phyloP scores from a whole-genome alignment of 1,140 invertebrate genomes.

The Eumaeus atala region DNA sequence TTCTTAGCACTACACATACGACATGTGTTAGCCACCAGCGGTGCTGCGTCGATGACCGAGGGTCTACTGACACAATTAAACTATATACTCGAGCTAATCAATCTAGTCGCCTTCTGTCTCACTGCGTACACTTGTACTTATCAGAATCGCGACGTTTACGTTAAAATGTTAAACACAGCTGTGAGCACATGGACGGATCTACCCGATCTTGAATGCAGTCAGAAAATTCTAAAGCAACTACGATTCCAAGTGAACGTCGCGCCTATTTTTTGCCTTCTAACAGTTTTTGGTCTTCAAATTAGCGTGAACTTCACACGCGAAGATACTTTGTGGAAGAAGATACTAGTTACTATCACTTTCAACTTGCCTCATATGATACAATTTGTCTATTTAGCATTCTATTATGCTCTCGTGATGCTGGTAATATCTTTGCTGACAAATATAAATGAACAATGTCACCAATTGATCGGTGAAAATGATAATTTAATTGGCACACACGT shows the following conservation, averaged over 20 bases:
- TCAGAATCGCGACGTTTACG: slow-evolving; percentile 35
- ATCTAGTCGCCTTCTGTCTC: slow-evolving; percentile 29
- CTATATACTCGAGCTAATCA: slow-evolving; percentile 42
- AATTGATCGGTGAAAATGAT: slow-evolving; percentile 24
- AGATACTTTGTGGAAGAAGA: slow-evolving; percentile 38
- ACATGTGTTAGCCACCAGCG: slow-evolving; percentile 30
- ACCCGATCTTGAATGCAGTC: slow-evolving; percentile 23
- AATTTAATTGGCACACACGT: slow-evolving; percentile 17
- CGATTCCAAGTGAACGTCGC: slow-evolving; percentile 27
- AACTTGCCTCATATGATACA: slow-evolving; percentile 48
- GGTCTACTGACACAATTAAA: slow-evolving; percentile 44
- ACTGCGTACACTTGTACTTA: slow-evolving; percentile 37
- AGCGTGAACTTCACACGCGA: slow-evolving; percentile 36
- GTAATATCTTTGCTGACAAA: slow-evolving; percentile 32
- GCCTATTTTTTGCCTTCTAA: slow-evolving; percentile 16
- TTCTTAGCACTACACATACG: slow-evolving; percentile 37
- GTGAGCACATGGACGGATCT: slow-evolving; percentile 28
- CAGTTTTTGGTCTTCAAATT: slow-evolving; percentile 29
- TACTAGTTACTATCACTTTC: slow-evolving; percentile 42
- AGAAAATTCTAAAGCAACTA: slow-evolving; percentile 27
- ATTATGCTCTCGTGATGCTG: slow-evolving; percentile 39
- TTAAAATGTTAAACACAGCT: slow-evolving; percentile 41
- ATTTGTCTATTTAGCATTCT: slow-evolving; percentile 33
- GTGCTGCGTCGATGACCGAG: slow-evolving; percentile 32
- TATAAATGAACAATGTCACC: slow-evolving; percentile 33